Conservation (phyloP, 2,888 invertebrate genomes). For the Cactoblastis cactorum region DNA sequence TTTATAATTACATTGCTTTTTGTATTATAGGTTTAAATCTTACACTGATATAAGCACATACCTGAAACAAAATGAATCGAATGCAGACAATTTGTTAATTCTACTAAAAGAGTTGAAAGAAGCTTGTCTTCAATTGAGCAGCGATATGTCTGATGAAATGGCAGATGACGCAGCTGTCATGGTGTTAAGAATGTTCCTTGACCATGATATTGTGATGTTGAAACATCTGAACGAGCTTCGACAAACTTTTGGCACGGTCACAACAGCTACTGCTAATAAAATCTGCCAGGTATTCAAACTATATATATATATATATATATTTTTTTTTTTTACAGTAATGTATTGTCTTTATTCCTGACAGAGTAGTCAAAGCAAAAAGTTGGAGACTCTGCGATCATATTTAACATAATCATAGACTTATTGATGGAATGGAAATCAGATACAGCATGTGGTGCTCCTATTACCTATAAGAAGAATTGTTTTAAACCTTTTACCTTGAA, state of each 20-base stretch:
- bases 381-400: too few relatives aligned
- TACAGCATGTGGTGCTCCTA: too few relatives aligned
- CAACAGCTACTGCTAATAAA: slow-evolving; percentile 71
- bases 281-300: slow-evolving; percentile 73
- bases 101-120: slow-evolving; percentile 47
- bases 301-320: neutral
- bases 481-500: too few relatives aligned
- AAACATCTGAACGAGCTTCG: slow-evolving; percentile 79
- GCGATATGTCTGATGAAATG: slow-evolving; percentile 78
- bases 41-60: slow-evolving; percentile 70
- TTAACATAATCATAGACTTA: too few relatives aligned
- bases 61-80: slow-evolving; percentile 55
- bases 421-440: too few relatives aligned
- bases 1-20: slow-evolving; percentile 13
- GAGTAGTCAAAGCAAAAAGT: too few relatives aligned
- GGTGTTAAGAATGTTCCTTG: slow-evolving; percentile 80
- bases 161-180: slow-evolving; percentile 82
- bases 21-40: slow-evolving; percentile 59
- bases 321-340: too few relatives aligned
- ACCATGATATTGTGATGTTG: slow-evolving; percentile 78
- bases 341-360: too few relatives aligned
- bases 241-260: slow-evolving; percentile 80
- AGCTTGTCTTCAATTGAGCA: slow-evolving; percentile 61
- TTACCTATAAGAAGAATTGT: too few relatives aligned
- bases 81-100: slow-evolving; percentile 49